Base-by-base conservation (phyloP, 2,888 invertebrate genomes). In the Gymnoscelis rufifasciata region DNA sequence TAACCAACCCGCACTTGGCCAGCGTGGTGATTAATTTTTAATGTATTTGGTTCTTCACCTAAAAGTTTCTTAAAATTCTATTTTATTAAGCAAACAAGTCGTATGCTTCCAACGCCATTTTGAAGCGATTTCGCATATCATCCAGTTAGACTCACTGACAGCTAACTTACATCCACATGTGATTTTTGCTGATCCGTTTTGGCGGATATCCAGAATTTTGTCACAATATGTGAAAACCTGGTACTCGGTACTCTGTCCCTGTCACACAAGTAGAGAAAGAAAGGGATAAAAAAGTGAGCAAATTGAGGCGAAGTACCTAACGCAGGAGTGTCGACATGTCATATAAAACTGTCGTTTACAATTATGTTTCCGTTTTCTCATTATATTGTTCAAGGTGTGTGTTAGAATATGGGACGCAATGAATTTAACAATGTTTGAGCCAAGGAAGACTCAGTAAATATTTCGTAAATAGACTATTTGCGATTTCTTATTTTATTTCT, bases 61-160 rank as follows among this genome's bases (percentile, higher is more conserved):
- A 23, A 6, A 8, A 30, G 7, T 8, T 13, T 8, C 12, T 30
- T 8, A 13, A 30, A 12, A 13, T 1, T 8, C 0, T 3, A 2
- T 1, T 2, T n/a, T 3, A 14, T 1, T 14, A 26, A 7, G 7
- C 7, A 26, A 26, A 26, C 26, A 26, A 26, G 6, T 14, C 8
- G 15, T 33, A 43, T 52, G 47, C 49, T 57, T 49, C 19, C 35
- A 45, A 23, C 27, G 29, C 36, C 40, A 49, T 49, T 51, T 41
- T 50, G 49, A 46, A 53, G 13, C 43, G 49, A 54, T 57, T 53
- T 47, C 39, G 51, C 49, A 51, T 48, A 57, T 55, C 48, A 53
- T 51, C 48, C 50, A 48, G 47, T 39, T 43, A 42, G 26, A 26
- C 47, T 51, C 44, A 51, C 2, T 19, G 19, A 19, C 54, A 45